These are phyloP conservation scores for Lycocerus yunnanus DNA, from an alignment of 2,888 invertebrate species.

Conservation along the genomic window DNA sequence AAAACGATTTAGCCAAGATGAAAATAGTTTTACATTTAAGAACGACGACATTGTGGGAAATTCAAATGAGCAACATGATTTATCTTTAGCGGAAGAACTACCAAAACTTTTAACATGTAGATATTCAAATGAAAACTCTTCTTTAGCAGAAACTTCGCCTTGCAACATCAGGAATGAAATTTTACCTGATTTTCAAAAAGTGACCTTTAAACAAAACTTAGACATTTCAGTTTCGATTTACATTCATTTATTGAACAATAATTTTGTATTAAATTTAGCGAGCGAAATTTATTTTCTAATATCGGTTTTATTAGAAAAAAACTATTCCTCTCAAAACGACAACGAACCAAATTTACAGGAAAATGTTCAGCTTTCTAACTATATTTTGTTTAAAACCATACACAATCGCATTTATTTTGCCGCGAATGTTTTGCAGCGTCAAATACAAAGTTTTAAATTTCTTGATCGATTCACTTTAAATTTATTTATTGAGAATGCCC, in stretches of 20 bases:
- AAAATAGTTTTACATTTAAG: slow-evolving; percentile 11
- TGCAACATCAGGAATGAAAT: slow-evolving; percentile 53
- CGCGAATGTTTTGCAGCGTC: slow-evolving; percentile 64
- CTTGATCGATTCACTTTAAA: slow-evolving; percentile 70
- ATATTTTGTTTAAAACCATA: slow-evolving; percentile 41
- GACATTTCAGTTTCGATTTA: slow-evolving; percentile 64
- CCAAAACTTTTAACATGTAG: slow-evolving; percentile 36
- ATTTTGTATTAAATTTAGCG: slow-evolving; percentile 67
- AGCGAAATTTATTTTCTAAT: slow-evolving; percentile 73
- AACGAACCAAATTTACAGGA: slow-evolving; percentile 2
- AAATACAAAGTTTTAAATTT: slow-evolving; percentile 61
- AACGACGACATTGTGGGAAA: slow-evolving; percentile 3
- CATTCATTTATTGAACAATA: slow-evolving; percentile 61
- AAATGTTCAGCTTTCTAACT: slow-evolving; percentile 11
- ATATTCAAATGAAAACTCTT: not conserved
- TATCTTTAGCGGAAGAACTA: slow-evolving; percentile 39
- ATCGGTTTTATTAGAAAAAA: slow-evolving; percentile 61
- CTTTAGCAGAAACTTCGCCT: not conserved
- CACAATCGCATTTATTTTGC: slow-evolving; percentile 82
- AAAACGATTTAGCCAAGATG: slow-evolving; percentile 8
- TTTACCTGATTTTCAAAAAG: slow-evolving; percentile 55
- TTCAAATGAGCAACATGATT: slow-evolving; percentile 25
- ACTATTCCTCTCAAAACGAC: not conserved
- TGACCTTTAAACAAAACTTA: slow-evolving; percentile 60
- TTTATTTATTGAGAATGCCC: slow-evolving; percentile 69